Base-by-base conservation (phyloP, 2,797 vertebrate species). In the Urosaurus nigricauda region DNA sequence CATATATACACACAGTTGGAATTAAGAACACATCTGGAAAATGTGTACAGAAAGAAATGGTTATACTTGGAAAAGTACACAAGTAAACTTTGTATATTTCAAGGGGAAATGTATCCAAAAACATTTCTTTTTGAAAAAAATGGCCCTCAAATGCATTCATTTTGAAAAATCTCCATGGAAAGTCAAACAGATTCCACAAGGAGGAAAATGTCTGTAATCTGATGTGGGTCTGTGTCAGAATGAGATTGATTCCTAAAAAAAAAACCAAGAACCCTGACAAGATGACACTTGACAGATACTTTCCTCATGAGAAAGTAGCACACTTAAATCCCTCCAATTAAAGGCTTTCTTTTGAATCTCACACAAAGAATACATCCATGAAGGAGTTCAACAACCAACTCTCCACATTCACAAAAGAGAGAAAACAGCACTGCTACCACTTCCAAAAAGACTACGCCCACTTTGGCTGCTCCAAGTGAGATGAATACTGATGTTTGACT, bases 261-360 rank as follows among this genome's bases (percentile, higher is more conserved):
- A n/a, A n/a, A n/a, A n/a, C n/a, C 6, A 8, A 43, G 21, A 43
- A 43, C 37, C 68, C n/a, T 32, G 32, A 70, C 21, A 37, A 21
- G 21, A 11, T 12, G 11, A 21, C 4, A 8, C 4, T 21, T 26
- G 8, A 9, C 9, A 12, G 8, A 17, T 35, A 32, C 32, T n/a
- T 51, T 71, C 68, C 58, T 60, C 35, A 16, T 68, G 37, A n/a
- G 56, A 79, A 86, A 90, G 51, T 24, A 82, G 58, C 19, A 56
- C 37, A 9, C 90, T 78, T 80, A 90, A 93, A 79, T 73, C 60
- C n/a, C 89, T 51, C 12, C 58, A 87, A 65, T 88, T 89, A 70
- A 35, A 0, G 7, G 17, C 40, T 86, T 79, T 90, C 91, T 83
- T 88, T 78, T 71, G 70, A 40, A 43, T 90, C 0, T 0, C 1